These are phyloP conservation scores for Argyra leucocephala DNA, from an alignment of 2,888 invertebrate genomes.

Conservation along the genomic window DNA sequence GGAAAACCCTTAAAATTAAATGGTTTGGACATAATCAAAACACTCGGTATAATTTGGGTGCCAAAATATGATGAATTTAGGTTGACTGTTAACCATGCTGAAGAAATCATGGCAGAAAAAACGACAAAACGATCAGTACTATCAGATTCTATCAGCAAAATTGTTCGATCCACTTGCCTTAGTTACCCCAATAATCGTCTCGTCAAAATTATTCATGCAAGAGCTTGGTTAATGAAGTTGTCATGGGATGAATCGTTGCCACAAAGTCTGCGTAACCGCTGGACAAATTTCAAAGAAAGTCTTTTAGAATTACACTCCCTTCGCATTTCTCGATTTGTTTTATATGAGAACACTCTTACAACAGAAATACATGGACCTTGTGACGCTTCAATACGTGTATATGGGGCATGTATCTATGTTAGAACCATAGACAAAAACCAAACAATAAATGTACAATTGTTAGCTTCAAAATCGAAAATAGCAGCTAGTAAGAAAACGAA, in stretches of 20 bases:
- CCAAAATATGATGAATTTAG: constrained; percentile 9
- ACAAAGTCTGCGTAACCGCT: background rate
- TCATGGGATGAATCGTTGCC: no score
- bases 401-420: constrained; percentile 16
- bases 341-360: background rate
- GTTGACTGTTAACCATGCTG: background rate
- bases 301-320: constrained; percentile 13
- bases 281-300: constrained; percentile 7
- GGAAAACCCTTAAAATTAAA: constrained; percentile 4
- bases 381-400: constrained; percentile 18
- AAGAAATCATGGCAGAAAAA: no score
- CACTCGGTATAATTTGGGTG: constrained; percentile 13
- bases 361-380: constrained; percentile 18
- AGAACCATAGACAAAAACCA: background rate
- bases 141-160: constrained; percentile 15
- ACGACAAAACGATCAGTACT: constrained; percentile 17
- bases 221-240: constrained; percentile 20
- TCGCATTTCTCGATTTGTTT: constrained; percentile 17
- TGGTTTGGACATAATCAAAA: constrained; percentile 10
- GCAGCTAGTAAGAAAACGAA: constrained; percentile 18
- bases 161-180: constrained; percentile 22
- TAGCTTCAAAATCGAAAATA: constrained; percentile 18
- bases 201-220: constrained; percentile 20
- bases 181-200: constrained; percentile 20
- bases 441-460: background rate